A percentile compares a stretch with the other conserved stretches of the same genome.
phyloP scores from a whole-genome alignment of 2,888 invertebrate species.

The Trachelus troglodyta region DNA sequence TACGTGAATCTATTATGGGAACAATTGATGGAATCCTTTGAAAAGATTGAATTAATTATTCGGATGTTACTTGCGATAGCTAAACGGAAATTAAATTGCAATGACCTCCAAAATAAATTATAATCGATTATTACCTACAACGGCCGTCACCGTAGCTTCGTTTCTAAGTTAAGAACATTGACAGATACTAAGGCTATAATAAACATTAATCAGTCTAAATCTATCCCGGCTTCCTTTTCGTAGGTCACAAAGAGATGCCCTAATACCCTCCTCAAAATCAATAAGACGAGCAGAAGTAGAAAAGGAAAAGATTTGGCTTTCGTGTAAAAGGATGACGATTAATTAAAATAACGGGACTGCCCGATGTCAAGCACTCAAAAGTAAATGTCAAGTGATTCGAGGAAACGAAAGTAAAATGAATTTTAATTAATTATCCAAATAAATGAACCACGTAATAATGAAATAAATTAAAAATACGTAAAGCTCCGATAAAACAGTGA shows the following conservation, averaged over 20 bases:
- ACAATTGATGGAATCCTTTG: too few relatives aligned
- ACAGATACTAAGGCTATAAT: not conserved
- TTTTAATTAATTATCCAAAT: not conserved
- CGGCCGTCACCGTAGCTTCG: not conserved
- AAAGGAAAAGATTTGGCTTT: not conserved
- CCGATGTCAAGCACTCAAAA: not conserved
- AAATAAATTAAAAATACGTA: not conserved
- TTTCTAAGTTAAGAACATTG: not conserved
- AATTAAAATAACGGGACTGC: not conserved
- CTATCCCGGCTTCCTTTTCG: not conserved
- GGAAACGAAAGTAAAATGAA: not conserved
- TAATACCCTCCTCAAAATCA: not conserved
- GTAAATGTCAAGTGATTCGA: not conserved
- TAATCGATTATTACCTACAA: not conserved
- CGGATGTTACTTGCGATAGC: not conserved
- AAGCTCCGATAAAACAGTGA: not conserved
- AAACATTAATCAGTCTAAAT: not conserved
- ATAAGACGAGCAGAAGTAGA: not conserved
- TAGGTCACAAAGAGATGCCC: not conserved
- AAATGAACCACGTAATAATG: not conserved
- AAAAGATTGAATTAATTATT: too few relatives aligned
- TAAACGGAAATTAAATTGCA: not conserved
- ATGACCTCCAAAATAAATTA: not conserved
- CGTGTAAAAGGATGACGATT: not conserved
- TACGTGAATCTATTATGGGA: too few relatives aligned